Evolutionary conservation across 2,888 invertebrate species (phyloP), one percentile per base, ranked within the genome.

Genomic region (Drosophila engyochracea): DNA sequence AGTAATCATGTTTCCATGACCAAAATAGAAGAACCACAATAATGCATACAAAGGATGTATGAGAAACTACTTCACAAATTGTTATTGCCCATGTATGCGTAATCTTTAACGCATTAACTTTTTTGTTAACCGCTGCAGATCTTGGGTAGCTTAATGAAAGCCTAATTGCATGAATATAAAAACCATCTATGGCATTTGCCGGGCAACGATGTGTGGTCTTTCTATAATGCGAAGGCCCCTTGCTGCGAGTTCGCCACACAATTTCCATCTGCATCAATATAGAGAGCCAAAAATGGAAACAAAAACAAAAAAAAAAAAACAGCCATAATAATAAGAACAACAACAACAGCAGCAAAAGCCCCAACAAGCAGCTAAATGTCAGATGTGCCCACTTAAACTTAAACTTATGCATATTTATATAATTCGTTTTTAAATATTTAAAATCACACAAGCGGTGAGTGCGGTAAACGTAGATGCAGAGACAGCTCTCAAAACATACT

Each of bases 331-430:
- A 70, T 16, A 47, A 59, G 14, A 54, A 65, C 25, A 30, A n/a
- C 25, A 28, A 30, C 31, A 61, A 53, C n/a, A 54, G 5, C 25
- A 30, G n/a, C 52, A 19, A 14, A 25, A 64, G 41, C 57, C 47
- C 52, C 58, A 72, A 58, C 37, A 58, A 57, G 64, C 78, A 70
- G 63, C 76, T 78, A 87, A 85, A 85, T 89, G 90, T 82, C 85
- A 90, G 79, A 68, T 58, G 72, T 74, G 85, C 76, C 83, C 90
- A 89, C 82, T 87, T 89, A 84, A 87, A 89, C 79, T 71, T 72
- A 72, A 89, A 89, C 87, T 77, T 86, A 86, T 87, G 76, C 90
- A 88, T 82, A 88, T 88, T 90, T 85, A 85, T 85, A 88, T 85
- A 85, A 85, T 89, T 90, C 78, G 87, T 87, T 85, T 89, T 70